Evolutionary conservation across 2,797 vertebrate genomes (phyloP).

Genomic region (Pelochelys cantorii): DNA sequence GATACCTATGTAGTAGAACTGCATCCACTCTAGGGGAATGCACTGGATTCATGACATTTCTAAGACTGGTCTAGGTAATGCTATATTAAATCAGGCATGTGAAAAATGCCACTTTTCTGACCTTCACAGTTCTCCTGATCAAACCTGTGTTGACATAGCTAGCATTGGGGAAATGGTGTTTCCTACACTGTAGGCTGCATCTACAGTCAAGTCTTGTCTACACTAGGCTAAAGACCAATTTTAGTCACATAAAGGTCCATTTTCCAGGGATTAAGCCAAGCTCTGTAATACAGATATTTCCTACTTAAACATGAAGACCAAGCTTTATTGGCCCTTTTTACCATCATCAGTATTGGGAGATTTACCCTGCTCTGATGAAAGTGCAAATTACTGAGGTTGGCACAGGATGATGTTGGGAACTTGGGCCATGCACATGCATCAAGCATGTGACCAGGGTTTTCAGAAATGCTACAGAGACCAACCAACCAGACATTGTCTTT

Average conservation of each 20-base stretch:
- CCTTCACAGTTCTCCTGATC: neutral
- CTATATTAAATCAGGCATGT: neutral
- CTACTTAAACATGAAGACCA: neutral
- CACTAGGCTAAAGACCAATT: too few species aligned
- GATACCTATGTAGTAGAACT: neutral
- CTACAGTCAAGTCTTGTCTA: too few species aligned
- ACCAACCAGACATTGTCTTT: conserved; percentile 46
- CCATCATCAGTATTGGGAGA: neutral
- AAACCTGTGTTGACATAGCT: neutral
- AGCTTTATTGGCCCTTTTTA: neutral
- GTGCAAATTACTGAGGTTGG: neutral
- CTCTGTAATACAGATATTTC: neutral
- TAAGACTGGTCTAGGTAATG: neutral
- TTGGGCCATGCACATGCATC: neutral
- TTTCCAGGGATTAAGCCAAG: neutral
- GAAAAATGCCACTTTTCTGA: neutral
- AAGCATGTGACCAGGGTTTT: neutral
- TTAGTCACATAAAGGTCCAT: too few species aligned
- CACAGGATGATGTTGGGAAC: neutral
- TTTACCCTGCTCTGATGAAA: neutral
- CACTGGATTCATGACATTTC: neutral
- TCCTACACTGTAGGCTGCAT: neutral
- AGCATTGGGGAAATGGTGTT: neutral
- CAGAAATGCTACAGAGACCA: neutral
- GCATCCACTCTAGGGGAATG: neutral